These are phyloP conservation scores for Pachycephus smyrnensis DNA, from an alignment of 2,888 invertebrate genomes.

Conservation along the genomic window DNA sequence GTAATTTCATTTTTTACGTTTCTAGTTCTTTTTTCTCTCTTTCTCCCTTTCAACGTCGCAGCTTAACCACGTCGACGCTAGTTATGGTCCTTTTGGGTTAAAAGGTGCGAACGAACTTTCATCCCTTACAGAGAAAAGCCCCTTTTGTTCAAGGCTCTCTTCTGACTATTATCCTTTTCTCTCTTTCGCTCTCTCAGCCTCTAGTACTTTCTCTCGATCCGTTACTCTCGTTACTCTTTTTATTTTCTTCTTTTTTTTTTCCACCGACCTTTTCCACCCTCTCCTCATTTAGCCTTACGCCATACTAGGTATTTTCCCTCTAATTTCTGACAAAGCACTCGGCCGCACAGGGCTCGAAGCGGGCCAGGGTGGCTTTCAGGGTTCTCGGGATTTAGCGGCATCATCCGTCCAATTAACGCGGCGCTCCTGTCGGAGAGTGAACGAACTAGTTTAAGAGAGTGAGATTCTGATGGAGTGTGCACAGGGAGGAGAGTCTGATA, in stretches of 20 bases:
- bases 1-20: conserved; percentile 13
- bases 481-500: not conserved
- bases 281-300: conserved; percentile 9
- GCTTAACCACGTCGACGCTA: too few species aligned
- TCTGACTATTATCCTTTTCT: not conserved
- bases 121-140: not conserved
- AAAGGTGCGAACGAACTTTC: conserved; percentile 17
- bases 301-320: conserved; percentile 37
- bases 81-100: not conserved
- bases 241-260: not conserved
- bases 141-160: not conserved
- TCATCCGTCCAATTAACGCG: conserved; percentile 56
- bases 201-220: not conserved
- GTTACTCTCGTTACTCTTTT: conserved; percentile 11
- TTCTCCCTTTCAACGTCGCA: conserved; percentile 6
- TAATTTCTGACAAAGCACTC: conserved; percentile 50
- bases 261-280: not conserved
- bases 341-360: conserved; percentile 13
- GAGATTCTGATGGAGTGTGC: too few species aligned
- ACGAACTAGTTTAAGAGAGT: too few species aligned
- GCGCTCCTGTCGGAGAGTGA: conserved; percentile 1
- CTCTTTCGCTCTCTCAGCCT: not conserved
- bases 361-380: conserved; percentile 31
- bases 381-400: conserved; percentile 49
- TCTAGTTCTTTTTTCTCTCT: conserved; percentile 12